Percentiles rank a stretch among this genome's conserved stretches.
These are phyloP conservation scores for Ditula angustiorana DNA, from an alignment of 2,888 invertebrate genomes.

Conservation along the genomic window DNA sequence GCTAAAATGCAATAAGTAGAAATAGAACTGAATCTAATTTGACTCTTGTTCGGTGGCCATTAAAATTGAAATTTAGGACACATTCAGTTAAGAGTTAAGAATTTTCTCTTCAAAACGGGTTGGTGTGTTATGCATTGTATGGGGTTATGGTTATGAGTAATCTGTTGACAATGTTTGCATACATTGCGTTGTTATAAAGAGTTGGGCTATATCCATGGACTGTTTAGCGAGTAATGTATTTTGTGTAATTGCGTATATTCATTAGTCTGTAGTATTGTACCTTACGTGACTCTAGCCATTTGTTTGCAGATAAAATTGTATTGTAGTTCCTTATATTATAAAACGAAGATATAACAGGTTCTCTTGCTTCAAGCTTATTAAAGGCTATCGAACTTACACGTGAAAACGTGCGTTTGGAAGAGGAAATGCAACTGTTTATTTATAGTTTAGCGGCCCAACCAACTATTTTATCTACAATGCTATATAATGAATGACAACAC, in stretches of 20 bases:
- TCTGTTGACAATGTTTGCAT: background rate
- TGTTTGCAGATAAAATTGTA: background rate
- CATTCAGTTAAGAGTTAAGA: background rate
- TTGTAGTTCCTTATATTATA: background rate
- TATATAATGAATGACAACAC: too few relatives aligned
- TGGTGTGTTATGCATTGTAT: background rate
- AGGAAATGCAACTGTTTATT: constrained; percentile 18
- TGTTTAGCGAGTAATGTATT: background rate
- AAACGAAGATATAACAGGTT: background rate
- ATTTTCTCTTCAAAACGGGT: too few relatives aligned
- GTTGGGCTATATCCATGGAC: background rate
- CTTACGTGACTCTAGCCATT: constrained; percentile 6
- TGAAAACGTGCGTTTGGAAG: background rate
- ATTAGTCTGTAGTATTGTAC: background rate
- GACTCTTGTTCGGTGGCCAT: background rate
- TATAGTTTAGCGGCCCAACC: too few relatives aligned
- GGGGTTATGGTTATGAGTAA: background rate
- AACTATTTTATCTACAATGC: background rate
- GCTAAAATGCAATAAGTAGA: background rate
- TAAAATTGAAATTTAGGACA: too few relatives aligned
- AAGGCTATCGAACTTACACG: background rate
- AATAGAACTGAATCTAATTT: background rate
- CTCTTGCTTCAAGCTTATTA: background rate
- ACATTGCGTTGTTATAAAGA: background rate
- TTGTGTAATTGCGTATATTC: background rate